These are phyloP conservation scores for Pipra filicauda DNA, from an alignment of 2,113 vertebrate species.

Conservation along the genomic window DNA sequence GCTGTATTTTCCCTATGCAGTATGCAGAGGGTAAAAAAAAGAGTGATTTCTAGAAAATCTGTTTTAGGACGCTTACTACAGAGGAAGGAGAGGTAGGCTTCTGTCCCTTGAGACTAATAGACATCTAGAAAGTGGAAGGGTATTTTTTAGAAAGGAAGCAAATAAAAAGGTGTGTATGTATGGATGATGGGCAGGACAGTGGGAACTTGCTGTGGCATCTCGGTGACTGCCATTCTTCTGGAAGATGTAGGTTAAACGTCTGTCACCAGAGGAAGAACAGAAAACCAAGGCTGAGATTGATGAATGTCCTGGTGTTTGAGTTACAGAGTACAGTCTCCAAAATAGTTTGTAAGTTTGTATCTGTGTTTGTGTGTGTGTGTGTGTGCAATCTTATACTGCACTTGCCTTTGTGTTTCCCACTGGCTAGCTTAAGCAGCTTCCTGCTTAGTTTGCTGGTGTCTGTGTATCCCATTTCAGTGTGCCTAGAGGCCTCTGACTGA, in stretches of 20 bases:
- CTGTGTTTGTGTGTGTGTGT: neutral
- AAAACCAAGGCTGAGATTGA: neutral
- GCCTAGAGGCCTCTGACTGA: constrained; percentile 34
- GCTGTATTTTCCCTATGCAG: neutral
- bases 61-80: neutral
- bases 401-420: constrained; percentile 13
- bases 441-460: constrained; percentile 1
- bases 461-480: neutral
- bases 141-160: neutral
- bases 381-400: neutral
- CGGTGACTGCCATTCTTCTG: neutral
- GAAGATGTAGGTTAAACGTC: neutral
- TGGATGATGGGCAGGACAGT: neutral
- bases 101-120: neutral
- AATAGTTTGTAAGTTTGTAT: neutral
- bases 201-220: neutral
- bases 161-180: neutral
- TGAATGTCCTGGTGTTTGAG: neutral
- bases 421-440: neutral
- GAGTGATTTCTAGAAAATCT: neutral
- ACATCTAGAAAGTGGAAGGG: neutral
- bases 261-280: neutral
- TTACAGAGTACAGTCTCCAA: neutral
- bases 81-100: neutral
- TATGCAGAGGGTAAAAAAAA: neutral